These are phyloP conservation scores for Mustela nigripes DNA, from an alignment of 2,113 vertebrate genomes.

Conservation along the genomic window DNA sequence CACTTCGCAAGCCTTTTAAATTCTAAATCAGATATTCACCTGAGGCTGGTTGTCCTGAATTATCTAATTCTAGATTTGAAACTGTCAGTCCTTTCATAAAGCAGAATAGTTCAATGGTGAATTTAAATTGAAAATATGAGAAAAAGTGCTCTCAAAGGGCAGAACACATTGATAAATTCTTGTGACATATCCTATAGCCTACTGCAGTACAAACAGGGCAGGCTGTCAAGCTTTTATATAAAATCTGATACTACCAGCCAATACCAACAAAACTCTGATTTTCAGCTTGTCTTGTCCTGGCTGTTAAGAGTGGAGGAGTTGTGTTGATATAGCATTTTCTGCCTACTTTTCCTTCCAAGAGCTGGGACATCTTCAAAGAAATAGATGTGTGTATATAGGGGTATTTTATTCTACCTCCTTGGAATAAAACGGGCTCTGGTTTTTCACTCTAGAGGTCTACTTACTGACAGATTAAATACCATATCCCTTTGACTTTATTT, in stretches of 20 bases:
- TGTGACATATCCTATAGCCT: constrained; percentile 59
- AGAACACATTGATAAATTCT: constrained; percentile 63
- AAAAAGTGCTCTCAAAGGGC: constrained; percentile 58
- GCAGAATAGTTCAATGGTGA: constrained; percentile 67
- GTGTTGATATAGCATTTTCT: constrained; percentile 6
- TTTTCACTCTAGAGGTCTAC: not conserved
- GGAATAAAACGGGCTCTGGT: not conserved
- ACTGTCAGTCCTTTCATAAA: constrained; percentile 73
- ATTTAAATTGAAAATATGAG: constrained; percentile 77
- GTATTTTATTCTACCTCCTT: not conserved
- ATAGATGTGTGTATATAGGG: not conserved
- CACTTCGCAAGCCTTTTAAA: constrained; percentile 1
- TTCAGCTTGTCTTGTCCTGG: not conserved
- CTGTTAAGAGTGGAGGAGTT: constrained; percentile 46
- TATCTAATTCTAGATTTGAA: constrained; percentile 64
- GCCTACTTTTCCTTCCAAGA: constrained; percentile 53
- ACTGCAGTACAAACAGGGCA: constrained; percentile 58
- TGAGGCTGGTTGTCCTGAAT: constrained; percentile 67
- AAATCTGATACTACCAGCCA: constrained; percentile 67
- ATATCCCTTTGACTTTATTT: constrained; percentile 52
- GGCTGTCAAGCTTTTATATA: constrained; percentile 64
- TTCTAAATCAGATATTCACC: constrained; percentile 60
- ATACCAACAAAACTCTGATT: constrained; percentile 51
- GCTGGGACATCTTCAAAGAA: not conserved
- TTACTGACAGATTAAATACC: constrained; percentile 38